Conservation (phyloP, 2,888 invertebrate genomes). For the Luperina nickerlii region DNA sequence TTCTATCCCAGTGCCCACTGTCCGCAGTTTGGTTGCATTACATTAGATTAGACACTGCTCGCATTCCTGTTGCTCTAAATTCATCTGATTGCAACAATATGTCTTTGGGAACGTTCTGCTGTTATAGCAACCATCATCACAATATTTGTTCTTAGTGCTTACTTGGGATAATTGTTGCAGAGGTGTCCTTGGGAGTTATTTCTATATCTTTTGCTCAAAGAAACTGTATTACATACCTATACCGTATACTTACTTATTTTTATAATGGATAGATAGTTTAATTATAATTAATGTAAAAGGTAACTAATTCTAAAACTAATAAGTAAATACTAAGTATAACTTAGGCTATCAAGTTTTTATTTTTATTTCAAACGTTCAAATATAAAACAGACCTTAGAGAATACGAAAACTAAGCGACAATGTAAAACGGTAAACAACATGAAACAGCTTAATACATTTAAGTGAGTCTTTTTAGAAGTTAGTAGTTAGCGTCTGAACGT, state of each 20-base stretch:
- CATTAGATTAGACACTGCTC: constrained; percentile 85
- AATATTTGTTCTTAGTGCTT: constrained; percentile 12
- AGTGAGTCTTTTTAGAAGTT: constrained; percentile 52
- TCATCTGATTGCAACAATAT: constrained; percentile 64
- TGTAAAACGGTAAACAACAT: constrained; percentile 44
- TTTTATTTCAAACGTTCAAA: not conserved
- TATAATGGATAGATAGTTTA: not conserved
- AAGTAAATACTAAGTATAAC: not conserved
- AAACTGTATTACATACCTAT: not conserved
- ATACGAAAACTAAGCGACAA: constrained; percentile 11
- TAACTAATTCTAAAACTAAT: not conserved
- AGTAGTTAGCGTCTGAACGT: constrained; percentile 67
- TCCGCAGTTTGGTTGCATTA: constrained; percentile 84
- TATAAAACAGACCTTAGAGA: not conserved
- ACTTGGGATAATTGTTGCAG: constrained; percentile 4
- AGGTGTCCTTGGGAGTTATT: not conserved
- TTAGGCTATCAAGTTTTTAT: not conserved
- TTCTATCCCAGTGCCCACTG: constrained; percentile 80
- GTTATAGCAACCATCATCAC: constrained; percentile 3
- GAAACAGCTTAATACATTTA: constrained; percentile 45
- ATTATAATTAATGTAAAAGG: not conserved
- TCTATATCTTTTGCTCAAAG: not conserved
- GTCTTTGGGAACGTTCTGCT: constrained; percentile 45
- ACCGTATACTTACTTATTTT: not conserved
- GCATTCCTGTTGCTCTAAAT: constrained; percentile 79